A percentile compares a stretch with the other conserved stretches of the same genome.
These are phyloP conservation scores for Tortricodes alternella DNA, from an alignment of 2,888 invertebrate species.

Conservation along the genomic window DNA sequence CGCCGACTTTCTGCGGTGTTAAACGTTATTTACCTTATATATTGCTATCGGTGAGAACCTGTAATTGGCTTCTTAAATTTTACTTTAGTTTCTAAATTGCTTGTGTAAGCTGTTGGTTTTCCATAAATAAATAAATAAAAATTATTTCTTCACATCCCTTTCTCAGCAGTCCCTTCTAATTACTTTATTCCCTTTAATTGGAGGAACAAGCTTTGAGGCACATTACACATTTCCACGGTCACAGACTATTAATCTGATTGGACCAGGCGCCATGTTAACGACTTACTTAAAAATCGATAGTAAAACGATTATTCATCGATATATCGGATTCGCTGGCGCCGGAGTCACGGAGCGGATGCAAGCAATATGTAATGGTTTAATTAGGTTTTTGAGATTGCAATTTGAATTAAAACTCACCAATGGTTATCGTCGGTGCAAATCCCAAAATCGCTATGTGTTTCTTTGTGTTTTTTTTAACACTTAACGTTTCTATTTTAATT, in stretches of 20 bases:
- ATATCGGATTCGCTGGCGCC: background rate
- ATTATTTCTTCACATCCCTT: background rate
- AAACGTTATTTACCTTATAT: no score
- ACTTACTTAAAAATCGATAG: slow-evolving; percentile 45
- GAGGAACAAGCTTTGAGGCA: slow-evolving; percentile 38
- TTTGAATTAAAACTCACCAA: background rate
- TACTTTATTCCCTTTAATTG: slow-evolving; percentile 34
- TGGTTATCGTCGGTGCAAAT: no score
- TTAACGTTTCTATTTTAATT: no score
- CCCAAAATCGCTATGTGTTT: no score
- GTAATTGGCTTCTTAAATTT: no score
- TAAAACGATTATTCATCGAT: slow-evolving; percentile 49
- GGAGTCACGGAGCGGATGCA: slow-evolving; percentile 1
- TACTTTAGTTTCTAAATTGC: no score
- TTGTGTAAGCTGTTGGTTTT: no score
- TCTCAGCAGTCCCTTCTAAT: slow-evolving; percentile 23
- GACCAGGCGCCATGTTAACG: slow-evolving; percentile 57
- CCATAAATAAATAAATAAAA: no score
- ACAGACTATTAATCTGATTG: slow-evolving; percentile 55
- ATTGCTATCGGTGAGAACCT: no score
- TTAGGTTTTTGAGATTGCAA: background rate
- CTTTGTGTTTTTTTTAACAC: no score
- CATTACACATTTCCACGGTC: slow-evolving; percentile 52
- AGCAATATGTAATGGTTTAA: slow-evolving; percentile 7
- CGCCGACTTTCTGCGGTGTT: no score